Evolutionary conservation across 2,797 vertebrate species (phyloP).

Genomic region (Rhynchonycteris naso): DNA sequence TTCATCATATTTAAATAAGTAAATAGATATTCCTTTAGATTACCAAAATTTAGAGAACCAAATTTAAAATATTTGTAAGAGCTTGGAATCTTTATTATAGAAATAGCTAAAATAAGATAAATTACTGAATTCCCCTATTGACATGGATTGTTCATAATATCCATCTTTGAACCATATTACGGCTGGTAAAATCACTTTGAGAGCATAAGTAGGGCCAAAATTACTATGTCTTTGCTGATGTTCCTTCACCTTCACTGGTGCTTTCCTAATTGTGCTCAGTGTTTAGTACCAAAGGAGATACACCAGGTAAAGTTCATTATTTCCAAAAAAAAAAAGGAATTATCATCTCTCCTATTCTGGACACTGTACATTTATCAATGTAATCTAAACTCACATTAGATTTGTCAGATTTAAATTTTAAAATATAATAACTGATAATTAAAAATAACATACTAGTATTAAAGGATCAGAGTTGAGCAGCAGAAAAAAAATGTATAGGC

Average conservation of each 20-base stretch:
- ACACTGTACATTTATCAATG: background rate
- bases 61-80: background rate
- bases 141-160: background rate
- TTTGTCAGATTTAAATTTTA: background rate
- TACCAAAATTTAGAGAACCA: background rate
- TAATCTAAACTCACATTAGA: background rate
- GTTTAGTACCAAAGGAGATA: background rate
- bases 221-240: background rate
- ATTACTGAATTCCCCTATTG: background rate
- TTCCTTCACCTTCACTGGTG: background rate
- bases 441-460: constrained; percentile 38
- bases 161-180: background rate
- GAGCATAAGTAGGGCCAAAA: background rate
- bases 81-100: background rate
- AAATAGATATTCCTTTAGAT: background rate
- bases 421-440: background rate
- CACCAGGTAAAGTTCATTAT: background rate
- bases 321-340: background rate
- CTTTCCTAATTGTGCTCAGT: background rate
- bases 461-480: too few relatives aligned
- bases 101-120: background rate
- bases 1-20: background rate
- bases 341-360: background rate
- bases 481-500: background rate
- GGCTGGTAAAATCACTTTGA: background rate